Conservation (phyloP, 1,140 invertebrate genomes). For the Heliconius nattereri region DNA sequence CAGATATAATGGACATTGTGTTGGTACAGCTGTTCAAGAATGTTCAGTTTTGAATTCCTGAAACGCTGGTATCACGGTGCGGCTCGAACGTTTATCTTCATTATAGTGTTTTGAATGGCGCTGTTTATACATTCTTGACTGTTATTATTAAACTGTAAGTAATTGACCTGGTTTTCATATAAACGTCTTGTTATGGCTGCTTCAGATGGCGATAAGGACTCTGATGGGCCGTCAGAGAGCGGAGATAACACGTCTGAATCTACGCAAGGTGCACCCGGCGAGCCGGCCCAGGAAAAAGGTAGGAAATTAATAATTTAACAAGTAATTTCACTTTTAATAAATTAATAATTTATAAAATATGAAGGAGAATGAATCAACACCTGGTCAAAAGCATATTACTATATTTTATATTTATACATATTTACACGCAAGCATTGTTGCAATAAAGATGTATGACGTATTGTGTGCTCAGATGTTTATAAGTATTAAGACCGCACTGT, state of each 20-base stretch:
- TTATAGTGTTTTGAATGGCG: not conserved
- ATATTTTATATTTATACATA: not conserved
- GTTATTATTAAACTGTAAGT: slow-evolving; percentile 18
- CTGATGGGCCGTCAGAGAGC: slow-evolving; percentile 78
- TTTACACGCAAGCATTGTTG: not conserved
- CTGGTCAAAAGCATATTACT: not conserved
- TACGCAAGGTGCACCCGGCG: slow-evolving; percentile 66
- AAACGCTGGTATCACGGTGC: slow-evolving; percentile 74
- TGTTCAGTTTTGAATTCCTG: slow-evolving; percentile 76
- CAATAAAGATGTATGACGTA: slow-evolving; percentile 12
- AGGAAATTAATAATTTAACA: not conserved
- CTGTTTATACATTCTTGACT: slow-evolving; percentile 25
- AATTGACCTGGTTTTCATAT: slow-evolving; percentile 32
- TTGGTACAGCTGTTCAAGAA: slow-evolving; percentile 56
- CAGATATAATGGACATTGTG: slow-evolving; percentile 59
- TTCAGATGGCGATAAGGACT: slow-evolving; percentile 80
- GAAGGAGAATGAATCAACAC: not conserved
- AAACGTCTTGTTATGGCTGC: slow-evolving; percentile 32
- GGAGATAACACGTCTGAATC: slow-evolving; percentile 79
- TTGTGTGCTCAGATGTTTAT: slow-evolving; percentile 15
- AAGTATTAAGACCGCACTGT: not conserved
- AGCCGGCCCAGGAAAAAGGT: slow-evolving; percentile 79
- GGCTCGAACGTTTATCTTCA: slow-evolving; percentile 34
- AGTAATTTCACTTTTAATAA: not conserved
- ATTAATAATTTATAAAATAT: not conserved